Conservation (phyloP, 2,888 invertebrate genomes). For the Orgyia antiqua region DNA sequence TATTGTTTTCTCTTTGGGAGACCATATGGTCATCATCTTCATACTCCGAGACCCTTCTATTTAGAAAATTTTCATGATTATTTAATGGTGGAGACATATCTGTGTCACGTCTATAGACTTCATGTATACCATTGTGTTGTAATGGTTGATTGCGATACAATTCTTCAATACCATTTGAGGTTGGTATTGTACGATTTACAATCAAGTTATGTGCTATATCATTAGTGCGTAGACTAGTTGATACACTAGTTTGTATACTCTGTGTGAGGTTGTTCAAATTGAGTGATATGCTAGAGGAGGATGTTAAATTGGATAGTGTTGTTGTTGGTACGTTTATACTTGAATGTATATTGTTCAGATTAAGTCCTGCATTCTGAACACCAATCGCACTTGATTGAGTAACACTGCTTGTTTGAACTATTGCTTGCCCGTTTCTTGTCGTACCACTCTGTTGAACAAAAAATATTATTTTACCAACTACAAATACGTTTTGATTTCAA, state of each 20-base stretch:
- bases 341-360: slow-evolving; percentile 37
- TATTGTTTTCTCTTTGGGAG: slow-evolving; percentile 43
- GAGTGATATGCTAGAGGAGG: slow-evolving; percentile 55
- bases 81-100: slow-evolving; percentile 51
- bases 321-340: slow-evolving; percentile 44
- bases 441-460: slow-evolving; percentile 45
- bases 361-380: slow-evolving; percentile 46
- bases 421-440: slow-evolving; percentile 57
- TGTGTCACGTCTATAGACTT: slow-evolving; percentile 46
- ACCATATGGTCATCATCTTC: slow-evolving; percentile 59
- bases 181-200: slow-evolving; percentile 45
- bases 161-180: slow-evolving; percentile 61
- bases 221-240: slow-evolving; percentile 49
- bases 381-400: slow-evolving; percentile 50
- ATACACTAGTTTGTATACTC: slow-evolving; percentile 44
- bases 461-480: no score
- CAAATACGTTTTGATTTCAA: no score
- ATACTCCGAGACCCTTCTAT: slow-evolving; percentile 60
- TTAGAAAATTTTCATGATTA: slow-evolving; percentile 57
- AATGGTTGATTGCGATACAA: slow-evolving; percentile 40
- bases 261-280: slow-evolving; percentile 43
- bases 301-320: slow-evolving; percentile 41
- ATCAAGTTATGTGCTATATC: slow-evolving; percentile 63
- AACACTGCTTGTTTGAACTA: slow-evolving; percentile 43
- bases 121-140: slow-evolving; percentile 59